These are phyloP conservation scores for Drosophila setifemur DNA, from an alignment of 1,140 invertebrate species.

Conservation along the genomic window DNA sequence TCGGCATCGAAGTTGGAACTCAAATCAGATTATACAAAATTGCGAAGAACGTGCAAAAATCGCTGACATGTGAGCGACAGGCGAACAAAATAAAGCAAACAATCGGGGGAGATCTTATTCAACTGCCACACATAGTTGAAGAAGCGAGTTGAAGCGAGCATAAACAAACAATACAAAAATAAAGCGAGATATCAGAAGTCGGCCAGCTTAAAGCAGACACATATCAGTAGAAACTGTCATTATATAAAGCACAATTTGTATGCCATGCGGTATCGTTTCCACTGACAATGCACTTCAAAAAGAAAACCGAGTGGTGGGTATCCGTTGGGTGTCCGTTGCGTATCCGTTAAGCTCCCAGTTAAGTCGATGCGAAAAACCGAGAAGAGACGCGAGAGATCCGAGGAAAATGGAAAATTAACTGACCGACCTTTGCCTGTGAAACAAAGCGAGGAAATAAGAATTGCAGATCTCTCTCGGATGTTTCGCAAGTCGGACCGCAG, in stretches of 20 bases:
- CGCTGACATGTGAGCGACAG: constrained; percentile 22
- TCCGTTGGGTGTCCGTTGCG: not conserved
- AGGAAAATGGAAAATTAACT: not conserved
- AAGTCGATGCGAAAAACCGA: not conserved
- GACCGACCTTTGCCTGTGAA: constrained; percentile 16
- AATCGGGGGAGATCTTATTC: constrained; percentile 19
- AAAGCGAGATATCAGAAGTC: constrained; percentile 12
- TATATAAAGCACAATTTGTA: constrained; percentile 5
- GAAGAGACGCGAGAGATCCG: not conserved
- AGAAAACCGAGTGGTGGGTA: not conserved
- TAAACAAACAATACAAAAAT: constrained; percentile 5
- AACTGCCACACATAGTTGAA: constrained; percentile 17
- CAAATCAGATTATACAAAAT: constrained; percentile 17
- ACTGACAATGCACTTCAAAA: not conserved
- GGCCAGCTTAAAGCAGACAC: not conserved
- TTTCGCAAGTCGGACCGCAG: constrained; percentile 32
- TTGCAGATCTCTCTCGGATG: constrained; percentile 28
- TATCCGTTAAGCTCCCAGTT: constrained; percentile 1
- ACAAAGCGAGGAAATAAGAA: constrained; percentile 17
- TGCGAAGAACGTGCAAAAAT: constrained; percentile 7
- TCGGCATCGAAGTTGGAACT: not conserved
- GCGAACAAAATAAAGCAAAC: constrained; percentile 21
- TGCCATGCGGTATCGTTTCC: not conserved
- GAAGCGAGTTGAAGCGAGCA: constrained; percentile 7
- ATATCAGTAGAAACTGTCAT: not conserved